These are phyloP conservation scores for Rhodinocichla rosea DNA, from an alignment of 2,113 vertebrate genomes.

Conservation along the genomic window DNA sequence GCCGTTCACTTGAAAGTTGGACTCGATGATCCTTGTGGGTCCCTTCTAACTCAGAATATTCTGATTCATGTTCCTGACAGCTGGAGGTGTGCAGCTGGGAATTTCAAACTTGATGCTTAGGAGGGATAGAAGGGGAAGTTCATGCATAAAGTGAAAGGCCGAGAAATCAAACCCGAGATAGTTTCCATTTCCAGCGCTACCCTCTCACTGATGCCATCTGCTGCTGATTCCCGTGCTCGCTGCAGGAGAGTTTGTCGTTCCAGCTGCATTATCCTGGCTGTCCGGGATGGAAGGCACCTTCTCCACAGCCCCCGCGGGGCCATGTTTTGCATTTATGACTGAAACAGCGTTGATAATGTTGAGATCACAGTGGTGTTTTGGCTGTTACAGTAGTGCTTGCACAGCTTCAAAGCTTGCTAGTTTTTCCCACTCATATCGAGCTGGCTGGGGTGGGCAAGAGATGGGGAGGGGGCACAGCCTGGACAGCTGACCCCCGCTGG, in stretches of 20 bases:
- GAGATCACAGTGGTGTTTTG: background rate
- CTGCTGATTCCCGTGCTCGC: background rate
- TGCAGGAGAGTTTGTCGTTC: background rate
- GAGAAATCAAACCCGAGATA: background rate
- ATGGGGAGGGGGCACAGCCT: background rate
- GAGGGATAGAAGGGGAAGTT: background rate
- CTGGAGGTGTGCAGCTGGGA: background rate
- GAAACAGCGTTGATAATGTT: background rate
- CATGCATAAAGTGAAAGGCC: background rate
- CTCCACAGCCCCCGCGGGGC: accelerated
- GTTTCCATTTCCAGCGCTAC: background rate
- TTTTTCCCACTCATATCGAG: accelerated
- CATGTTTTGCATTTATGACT: accelerated
- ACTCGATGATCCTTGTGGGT: background rate
- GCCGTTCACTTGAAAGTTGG: background rate
- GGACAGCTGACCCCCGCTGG: accelerated
- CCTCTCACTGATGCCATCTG: background rate
- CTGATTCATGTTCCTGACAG: background rate
- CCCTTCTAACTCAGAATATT: background rate
- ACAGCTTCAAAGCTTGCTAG: background rate
- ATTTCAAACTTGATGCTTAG: background rate
- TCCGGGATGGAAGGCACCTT: background rate
- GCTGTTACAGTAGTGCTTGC: background rate
- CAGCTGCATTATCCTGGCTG: background rate
- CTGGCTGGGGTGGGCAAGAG: background rate